A percentile compares a stretch with the other conserved stretches of the same genome.
These are phyloP conservation scores for Pseudochromis fuscus DNA, from an alignment of 2,797 vertebrate genomes.

Conservation along the genomic window DNA sequence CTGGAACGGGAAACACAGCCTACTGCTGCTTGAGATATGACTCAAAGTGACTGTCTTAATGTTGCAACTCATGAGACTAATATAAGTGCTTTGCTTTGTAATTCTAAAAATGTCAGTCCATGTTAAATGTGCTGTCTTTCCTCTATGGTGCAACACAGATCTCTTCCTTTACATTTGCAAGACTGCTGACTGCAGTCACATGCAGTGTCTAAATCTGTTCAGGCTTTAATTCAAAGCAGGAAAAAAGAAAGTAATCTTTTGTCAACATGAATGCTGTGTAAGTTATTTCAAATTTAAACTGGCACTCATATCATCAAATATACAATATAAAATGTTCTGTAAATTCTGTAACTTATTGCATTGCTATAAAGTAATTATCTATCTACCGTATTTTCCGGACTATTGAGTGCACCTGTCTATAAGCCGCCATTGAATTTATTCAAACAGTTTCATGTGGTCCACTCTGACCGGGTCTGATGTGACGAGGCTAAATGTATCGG, in stretches of 20 bases:
- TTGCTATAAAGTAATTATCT: background rate
- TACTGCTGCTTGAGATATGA: constrained; percentile 17
- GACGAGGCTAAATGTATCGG: no score
- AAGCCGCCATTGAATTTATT: no score
- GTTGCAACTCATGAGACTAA: constrained; percentile 2
- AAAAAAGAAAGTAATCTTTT: background rate
- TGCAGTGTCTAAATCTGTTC: constrained; percentile 16
- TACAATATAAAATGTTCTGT: background rate
- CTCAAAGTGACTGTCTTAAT: constrained; percentile 34
- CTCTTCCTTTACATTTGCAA: constrained; percentile 29
- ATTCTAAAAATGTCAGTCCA: background rate
- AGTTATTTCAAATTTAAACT: no score
- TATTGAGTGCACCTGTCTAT: no score
- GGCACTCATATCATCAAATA: background rate
- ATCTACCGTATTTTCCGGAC: no score
- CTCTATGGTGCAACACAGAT: constrained; percentile 43
- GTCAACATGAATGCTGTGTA: background rate
- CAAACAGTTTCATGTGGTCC: no score
- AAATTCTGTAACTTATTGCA: background rate
- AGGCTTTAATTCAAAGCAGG: constrained; percentile 3
- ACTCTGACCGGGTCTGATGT: no score
- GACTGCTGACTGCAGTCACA: constrained; percentile 29
- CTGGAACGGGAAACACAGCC: constrained; percentile 36
- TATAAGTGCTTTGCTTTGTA: background rate
- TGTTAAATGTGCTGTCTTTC: constrained; percentile 34